A percentile compares a stretch with the other conserved stretches of the same genome.
phyloP scores from a whole-genome alignment of 2,797 vertebrate genomes.

The Enteromius anoplus region DNA sequence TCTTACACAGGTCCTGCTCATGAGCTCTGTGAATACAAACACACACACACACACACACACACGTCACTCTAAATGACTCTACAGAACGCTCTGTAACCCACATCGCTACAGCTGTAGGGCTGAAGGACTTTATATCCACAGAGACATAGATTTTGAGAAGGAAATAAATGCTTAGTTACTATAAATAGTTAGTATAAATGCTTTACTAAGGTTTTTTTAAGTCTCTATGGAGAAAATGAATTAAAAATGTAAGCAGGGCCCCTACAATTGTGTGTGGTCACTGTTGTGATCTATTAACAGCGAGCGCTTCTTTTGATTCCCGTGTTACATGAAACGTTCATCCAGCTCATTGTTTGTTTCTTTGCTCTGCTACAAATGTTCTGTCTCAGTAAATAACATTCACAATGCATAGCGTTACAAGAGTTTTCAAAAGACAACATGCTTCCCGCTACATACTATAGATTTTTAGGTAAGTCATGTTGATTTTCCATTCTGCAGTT shows the following conservation, averaged over 20 bases:
- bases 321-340: slow-evolving; percentile 55
- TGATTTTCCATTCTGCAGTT: not conserved
- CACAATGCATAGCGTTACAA: slow-evolving; percentile 61
- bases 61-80: slow-evolving; percentile 15
- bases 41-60: slow-evolving; percentile 21
- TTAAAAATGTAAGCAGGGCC: not conserved
- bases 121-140: not conserved
- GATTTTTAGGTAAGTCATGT: slow-evolving; percentile 38
- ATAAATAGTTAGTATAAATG: too few relatives aligned
- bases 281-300: not conserved
- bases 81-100: slow-evolving; percentile 17
- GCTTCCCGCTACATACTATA: slow-evolving; percentile 45
- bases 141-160: not conserved
- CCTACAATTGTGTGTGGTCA: not conserved
- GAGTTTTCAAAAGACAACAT: slow-evolving; percentile 35
- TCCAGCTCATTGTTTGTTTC: slow-evolving; percentile 55
- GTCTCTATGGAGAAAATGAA: not conserved
- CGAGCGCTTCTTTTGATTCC: slow-evolving; percentile 24
- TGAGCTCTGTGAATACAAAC: slow-evolving; percentile 82
- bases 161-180: not conserved
- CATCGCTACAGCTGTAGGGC: not conserved
- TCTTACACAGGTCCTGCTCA: slow-evolving; percentile 96
- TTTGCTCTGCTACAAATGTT: slow-evolving; percentile 65
- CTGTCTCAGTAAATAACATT: slow-evolving; percentile 55
- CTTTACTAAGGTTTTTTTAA: not conserved